These are phyloP conservation scores for Timandra comae DNA, from an alignment of 2,888 invertebrate species.

Conservation along the genomic window DNA sequence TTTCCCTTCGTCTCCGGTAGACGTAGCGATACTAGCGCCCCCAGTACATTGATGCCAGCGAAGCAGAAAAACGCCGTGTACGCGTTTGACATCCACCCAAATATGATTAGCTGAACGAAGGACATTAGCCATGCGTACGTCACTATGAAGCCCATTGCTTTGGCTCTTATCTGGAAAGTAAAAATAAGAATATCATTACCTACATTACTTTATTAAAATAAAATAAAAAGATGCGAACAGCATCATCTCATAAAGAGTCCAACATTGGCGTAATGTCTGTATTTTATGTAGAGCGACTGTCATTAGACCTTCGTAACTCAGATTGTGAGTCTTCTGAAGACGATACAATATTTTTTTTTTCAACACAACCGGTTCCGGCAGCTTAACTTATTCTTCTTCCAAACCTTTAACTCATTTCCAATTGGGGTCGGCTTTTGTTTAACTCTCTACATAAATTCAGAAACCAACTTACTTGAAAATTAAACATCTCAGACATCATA, in stretches of 20 bases:
- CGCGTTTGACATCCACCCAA: slow-evolving; percentile 22
- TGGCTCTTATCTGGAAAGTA: slow-evolving; percentile 51
- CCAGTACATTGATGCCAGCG: slow-evolving; percentile 39
- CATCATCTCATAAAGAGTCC: too few relatives aligned
- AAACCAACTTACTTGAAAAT: slow-evolving; percentile 25
- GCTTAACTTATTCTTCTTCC: too few relatives aligned
- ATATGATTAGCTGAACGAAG: slow-evolving; percentile 32
- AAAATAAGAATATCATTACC: too few relatives aligned
- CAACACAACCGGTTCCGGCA: too few relatives aligned
- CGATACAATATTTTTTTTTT: too few relatives aligned
- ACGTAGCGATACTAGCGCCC: slow-evolving; percentile 35
- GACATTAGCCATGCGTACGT: slow-evolving; percentile 51
- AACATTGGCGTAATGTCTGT: too few relatives aligned
- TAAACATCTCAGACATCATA: slow-evolving; percentile 31
- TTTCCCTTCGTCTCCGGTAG: slow-evolving; percentile 63
- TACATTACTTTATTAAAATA: too few relatives aligned
- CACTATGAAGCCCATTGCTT: slow-evolving; percentile 44
- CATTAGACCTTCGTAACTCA: too few relatives aligned
- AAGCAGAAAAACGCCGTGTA: slow-evolving; percentile 47
- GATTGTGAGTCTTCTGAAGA: too few relatives aligned
- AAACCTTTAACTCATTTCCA: neutral
- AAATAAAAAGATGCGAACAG: too few relatives aligned
- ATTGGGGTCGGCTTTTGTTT: slow-evolving; percentile 2
- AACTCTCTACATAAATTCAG: too few relatives aligned
- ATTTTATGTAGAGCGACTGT: too few relatives aligned